A percentile compares a stretch with the other conserved stretches of the same genome.
These are phyloP conservation scores for Dicyrtoma fusca DNA, from an alignment of 2,888 invertebrate species.

Conservation along the genomic window DNA sequence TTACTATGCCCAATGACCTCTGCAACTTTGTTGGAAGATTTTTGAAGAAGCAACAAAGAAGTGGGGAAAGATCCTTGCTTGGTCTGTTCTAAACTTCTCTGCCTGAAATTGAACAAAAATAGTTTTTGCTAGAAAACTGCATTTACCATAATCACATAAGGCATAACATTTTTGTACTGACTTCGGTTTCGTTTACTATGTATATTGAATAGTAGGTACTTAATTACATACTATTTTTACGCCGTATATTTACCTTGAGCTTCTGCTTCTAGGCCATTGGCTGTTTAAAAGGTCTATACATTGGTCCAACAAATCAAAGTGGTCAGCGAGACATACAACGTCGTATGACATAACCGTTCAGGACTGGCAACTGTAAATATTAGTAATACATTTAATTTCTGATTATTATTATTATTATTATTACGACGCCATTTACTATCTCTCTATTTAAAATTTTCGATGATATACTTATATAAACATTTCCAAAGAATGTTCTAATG, in stretches of 20 bases:
- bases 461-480: too few relatives aligned
- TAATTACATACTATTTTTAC: too few relatives aligned
- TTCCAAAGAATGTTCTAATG: too few relatives aligned
- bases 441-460: too few relatives aligned
- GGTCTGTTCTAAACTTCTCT: constrained; percentile 71
- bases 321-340: constrained; percentile 30
- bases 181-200: background rate
- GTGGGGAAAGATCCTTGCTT: constrained; percentile 55
- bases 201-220: too few relatives aligned
- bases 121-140: too few relatives aligned
- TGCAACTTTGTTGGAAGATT: constrained; percentile 53
- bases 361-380: background rate
- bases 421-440: too few relatives aligned
- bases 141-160: too few relatives aligned
- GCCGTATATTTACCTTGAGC: constrained; percentile 72
- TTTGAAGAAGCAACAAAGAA: constrained; percentile 63
- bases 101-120: too few relatives aligned
- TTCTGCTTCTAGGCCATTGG: constrained; percentile 85
- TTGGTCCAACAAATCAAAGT: constrained; percentile 59
- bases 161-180: too few relatives aligned
- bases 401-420: too few relatives aligned
- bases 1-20: constrained; percentile 78
- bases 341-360: constrained; percentile 48
- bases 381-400: too few relatives aligned
- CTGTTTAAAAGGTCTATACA: constrained; percentile 78